Conservation (phyloP, 2,888 invertebrate species). For the Eumacrocentrus americanus region DNA sequence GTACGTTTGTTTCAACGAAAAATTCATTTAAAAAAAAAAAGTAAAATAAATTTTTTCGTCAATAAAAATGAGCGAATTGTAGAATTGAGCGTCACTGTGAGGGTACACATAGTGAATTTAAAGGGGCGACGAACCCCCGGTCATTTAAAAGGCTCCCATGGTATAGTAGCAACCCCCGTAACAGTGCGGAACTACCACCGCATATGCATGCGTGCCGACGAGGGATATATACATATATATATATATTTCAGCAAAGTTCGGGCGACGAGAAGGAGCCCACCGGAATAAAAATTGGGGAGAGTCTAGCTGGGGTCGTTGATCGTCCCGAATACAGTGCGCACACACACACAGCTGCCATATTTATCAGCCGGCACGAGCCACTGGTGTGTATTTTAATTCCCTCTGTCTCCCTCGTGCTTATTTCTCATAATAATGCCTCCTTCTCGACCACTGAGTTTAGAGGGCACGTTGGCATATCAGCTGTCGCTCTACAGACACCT, state of each 20-base stretch:
- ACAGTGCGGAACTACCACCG: constrained; percentile 15
- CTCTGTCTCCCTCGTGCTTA: constrained; percentile 27
- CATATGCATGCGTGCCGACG: constrained; percentile 19
- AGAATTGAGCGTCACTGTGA: constrained; percentile 34
- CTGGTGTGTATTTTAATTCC: constrained; percentile 40
- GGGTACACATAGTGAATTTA: constrained; percentile 44
- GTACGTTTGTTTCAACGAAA: neutral
- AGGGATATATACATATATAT: constrained; percentile 12
- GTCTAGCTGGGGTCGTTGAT: constrained; percentile 32
- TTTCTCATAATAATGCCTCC: constrained; percentile 8
- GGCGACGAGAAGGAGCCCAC: constrained; percentile 17
- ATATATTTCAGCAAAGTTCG: neutral
- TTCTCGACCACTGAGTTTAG: constrained; percentile 22
- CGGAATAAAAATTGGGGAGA: constrained; percentile 29
- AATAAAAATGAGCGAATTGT: neutral
- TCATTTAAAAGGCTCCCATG: constrained; percentile 65
- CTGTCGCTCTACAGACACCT: constrained; percentile 44
- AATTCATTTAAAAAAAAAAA: neutral
- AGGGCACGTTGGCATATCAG: constrained; percentile 47
- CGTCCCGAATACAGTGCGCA: constrained; percentile 27
- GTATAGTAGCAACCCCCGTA: constrained; percentile 33
- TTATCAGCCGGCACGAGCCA: constrained; percentile 54
- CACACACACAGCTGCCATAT: constrained; percentile 44
- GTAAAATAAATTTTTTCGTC: neutral
- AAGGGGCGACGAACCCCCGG: constrained; percentile 54